A percentile compares a stretch with the other conserved stretches of the same genome.
These are phyloP conservation scores for Sesia apiformis DNA, from an alignment of 2,888 invertebrate genomes.

Conservation along the genomic window DNA sequence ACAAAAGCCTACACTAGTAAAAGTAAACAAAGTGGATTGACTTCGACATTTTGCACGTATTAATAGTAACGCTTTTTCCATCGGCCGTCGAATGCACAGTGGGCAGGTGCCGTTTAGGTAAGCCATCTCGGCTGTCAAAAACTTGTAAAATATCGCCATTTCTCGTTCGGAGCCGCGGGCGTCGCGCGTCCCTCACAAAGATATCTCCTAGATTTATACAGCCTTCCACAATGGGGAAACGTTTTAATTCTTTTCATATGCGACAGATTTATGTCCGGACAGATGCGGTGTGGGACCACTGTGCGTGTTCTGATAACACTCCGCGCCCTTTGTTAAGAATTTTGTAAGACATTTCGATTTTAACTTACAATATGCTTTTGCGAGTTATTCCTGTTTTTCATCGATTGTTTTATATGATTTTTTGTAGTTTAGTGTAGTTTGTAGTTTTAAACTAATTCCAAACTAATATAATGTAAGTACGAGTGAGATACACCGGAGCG, in stretches of 20 bases:
- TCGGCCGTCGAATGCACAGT: neutral
- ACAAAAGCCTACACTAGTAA: neutral
- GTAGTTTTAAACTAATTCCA: no score
- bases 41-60: neutral
- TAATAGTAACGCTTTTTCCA: neutral
- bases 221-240: slow-evolving; percentile 66
- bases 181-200: slow-evolving; percentile 63
- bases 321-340: neutral
- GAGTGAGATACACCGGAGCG: no score
- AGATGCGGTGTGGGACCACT: slow-evolving; percentile 44
- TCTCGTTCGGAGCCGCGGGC: slow-evolving; percentile 56
- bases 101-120: slow-evolving; percentile 36
- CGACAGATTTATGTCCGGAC: slow-evolving; percentile 69
- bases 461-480: no score
- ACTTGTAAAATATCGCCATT: slow-evolving; percentile 79
- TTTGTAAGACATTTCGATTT: neutral
- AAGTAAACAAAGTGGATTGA: neutral
- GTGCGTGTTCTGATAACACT: slow-evolving; percentile 4
- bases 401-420: no score
- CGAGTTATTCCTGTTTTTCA: neutral
- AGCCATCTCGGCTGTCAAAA: slow-evolving; percentile 80
- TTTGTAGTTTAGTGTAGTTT: no score
- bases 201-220: slow-evolving; percentile 71
- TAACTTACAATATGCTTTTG: neutral
- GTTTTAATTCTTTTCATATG: slow-evolving; percentile 74